Evolutionary conservation across 2,113 vertebrate species (phyloP), one percentile per base, ranked within the genome.

Genomic region (Alexandromys fortis): DNA sequence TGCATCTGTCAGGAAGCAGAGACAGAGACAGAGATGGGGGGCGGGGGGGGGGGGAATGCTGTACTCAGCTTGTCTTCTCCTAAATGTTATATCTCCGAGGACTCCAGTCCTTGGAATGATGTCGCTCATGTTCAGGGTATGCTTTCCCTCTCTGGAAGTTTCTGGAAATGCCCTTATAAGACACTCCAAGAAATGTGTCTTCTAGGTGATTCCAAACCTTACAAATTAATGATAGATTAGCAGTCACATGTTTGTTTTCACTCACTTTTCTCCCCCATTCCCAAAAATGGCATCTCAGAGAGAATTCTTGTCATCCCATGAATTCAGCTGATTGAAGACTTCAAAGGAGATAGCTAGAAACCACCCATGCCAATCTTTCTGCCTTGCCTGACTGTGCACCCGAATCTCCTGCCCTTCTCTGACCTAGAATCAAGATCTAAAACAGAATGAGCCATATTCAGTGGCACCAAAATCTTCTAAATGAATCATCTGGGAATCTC

Each of bases 31-130:
- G 55, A 55, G 55, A 55, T n/a, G n/a, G n/a, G 16, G 17, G 55
- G 16, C 2, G 5, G 14, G 5, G 4, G 5, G 55, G 5, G 55
- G 4, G 55, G 5, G 16, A 2, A 5, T 67, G 17, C 9, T 65
- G 63, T 67, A 33, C 58, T 33, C 2, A 6, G 17, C 38, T 47
- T 47, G 16, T 63, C 33, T 86, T 33, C 63, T 47, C 5, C 42
- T 30, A 47, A 63, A 28, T 63, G 63, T 38, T 63, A 9, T 42
- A 63, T 42, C 13, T 4, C 13, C 7, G 9, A 67, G 83, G 63
- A 45, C 10, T 67, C 42, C 61, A 67, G 82, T 26, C 26, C 61
- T 67, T 11, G 22, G 55, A 35, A 16, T 61, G 38, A 38, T 85
- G 38, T 47, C 4, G 11, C 26, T 67, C 38, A 45, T 33, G 9